Evolutionary conservation across 2,888 invertebrate species (phyloP), one percentile per base, ranked within the genome.

Genomic region (Eueremaeus valkanovi): DNA sequence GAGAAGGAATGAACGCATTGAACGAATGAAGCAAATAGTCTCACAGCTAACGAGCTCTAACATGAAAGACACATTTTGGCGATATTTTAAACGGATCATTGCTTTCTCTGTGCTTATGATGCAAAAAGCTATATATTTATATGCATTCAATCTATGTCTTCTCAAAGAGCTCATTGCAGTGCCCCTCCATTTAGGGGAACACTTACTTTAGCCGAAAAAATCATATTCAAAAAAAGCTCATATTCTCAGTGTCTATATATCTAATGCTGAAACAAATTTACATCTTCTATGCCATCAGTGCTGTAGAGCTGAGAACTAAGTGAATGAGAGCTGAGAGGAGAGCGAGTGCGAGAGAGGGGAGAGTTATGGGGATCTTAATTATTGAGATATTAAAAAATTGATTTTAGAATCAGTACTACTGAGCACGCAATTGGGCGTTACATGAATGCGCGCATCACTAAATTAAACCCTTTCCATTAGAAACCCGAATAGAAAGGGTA

Each of bases 1-100:
- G 8, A 58, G 3, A 58, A 58, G 58, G 58, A 63, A 63, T 63
- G 27, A 27, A 55, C 27, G 27, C 9, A 21, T 55, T 27, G 55
- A 55, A 45, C 3, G 27, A 55, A 24, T 55, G 63, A 63, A 6
- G 31, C 63, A 63, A 63, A 63, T 63, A 63, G 31, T 63, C 31
- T 27, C 13, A 63, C 18, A 33, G 31, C 29, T 63, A 63, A 63
- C 63, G 63, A 63, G 29, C 31, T 9, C 33, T 63, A 63, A 31
- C 31, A 63, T 63, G 63, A 63, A 33, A 63, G 63, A 63, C 63
- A 63, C 63, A 63, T 63, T 63, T 58, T 63, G 31, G 63, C 63
- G 63, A 63, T 63, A 63, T 63, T 63, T 63, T 63, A 63, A 63
- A 63, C 63, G 63, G 63, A 63, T 63, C 63, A 63, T 63, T 63